These are phyloP conservation scores for Drosophila athabasca DNA, from an alignment of 1,140 invertebrate genomes.

Conservation along the genomic window DNA sequence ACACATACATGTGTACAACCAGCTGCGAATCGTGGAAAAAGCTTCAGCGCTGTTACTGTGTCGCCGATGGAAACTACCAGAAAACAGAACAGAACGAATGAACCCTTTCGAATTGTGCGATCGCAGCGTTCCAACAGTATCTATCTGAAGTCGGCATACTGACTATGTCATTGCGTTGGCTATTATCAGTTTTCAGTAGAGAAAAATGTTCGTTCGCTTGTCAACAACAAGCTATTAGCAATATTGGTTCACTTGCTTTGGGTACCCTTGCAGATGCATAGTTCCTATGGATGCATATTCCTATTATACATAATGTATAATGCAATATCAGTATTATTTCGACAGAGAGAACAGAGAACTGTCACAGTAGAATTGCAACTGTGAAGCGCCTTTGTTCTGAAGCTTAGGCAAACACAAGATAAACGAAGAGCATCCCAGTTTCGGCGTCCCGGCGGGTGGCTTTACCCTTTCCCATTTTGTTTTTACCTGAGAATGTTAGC, in stretches of 20 bases:
- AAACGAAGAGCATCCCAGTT: neutral
- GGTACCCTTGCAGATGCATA: too few relatives aligned
- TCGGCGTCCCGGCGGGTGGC: neutral
- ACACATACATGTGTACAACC: neutral
- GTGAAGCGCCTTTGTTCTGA: too few relatives aligned
- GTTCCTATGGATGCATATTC: too few relatives aligned
- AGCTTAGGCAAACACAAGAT: neutral
- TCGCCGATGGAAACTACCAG: slow-evolving; percentile 33
- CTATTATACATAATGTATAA: too few relatives aligned
- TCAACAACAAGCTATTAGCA: too few relatives aligned
- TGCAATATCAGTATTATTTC: too few relatives aligned
- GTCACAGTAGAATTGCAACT: too few relatives aligned
- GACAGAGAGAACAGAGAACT: too few relatives aligned
- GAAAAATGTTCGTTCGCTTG: too few relatives aligned
- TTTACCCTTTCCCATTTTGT: neutral
- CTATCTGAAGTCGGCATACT: neutral
- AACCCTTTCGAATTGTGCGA: slow-evolving; percentile 36
- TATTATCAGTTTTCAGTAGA: too few relatives aligned
- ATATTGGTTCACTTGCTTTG: too few relatives aligned
- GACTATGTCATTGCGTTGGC: too few relatives aligned
- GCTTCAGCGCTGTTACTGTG: neutral
- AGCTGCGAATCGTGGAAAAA: slow-evolving; percentile 29
- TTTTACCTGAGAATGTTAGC: slow-evolving; percentile 46
- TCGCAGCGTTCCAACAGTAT: slow-evolving; percentile 19
- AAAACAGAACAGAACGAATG: slow-evolving; percentile 18